Evolutionary conservation across 1,140 invertebrate species (phyloP), one percentile per base, ranked within the genome.

Genomic region (Tyrophagus putrescentiae): DNA sequence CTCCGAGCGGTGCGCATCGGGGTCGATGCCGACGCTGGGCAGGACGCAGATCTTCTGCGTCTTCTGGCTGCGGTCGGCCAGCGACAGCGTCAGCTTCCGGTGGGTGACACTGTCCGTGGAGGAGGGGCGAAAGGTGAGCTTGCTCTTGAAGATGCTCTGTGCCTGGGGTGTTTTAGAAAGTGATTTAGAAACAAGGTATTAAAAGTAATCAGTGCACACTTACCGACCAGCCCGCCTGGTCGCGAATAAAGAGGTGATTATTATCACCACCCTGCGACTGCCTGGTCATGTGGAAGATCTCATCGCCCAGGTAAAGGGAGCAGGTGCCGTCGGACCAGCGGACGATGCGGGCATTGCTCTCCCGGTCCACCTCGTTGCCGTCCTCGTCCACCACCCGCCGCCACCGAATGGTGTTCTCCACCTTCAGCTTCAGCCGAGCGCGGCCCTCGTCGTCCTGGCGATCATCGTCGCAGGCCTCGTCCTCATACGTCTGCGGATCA

Each of bases 401-500:
- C 95, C 95, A 99, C 44, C 94, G 77, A 42, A 98, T 90, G 0
- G 93, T 98, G 70, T 98, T 98, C 75, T 98, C 95, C 6, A 67
- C 63, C 57, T 68, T 69, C 9, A 68, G 57, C 60, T 68, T 68
- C 11, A 67, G 44, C n/a, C 84, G 81, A n/a, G 87, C 86, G 62
- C 92, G 75, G 67, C 95, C 95, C 78, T 98, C 95, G 70, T 98
- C 95, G 72, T 98, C 93, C 52, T 96, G 75, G 0, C 91, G 90
- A 75, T 98, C 93, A 72, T 98, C 93, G 68, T 98, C 95, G 69
- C 98, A 94, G 65, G 98, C 91, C 76, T 98, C 95, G 76, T 98
- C 94, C 75, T 98, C 95, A 72, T 98, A 98, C 0, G 86, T 90
- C 61, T 84, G 82, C 0, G 83, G 79, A 72, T 98, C 93, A 71